Conservation (phyloP, 2,797 vertebrate species). For the Octomys mimax region DNA sequence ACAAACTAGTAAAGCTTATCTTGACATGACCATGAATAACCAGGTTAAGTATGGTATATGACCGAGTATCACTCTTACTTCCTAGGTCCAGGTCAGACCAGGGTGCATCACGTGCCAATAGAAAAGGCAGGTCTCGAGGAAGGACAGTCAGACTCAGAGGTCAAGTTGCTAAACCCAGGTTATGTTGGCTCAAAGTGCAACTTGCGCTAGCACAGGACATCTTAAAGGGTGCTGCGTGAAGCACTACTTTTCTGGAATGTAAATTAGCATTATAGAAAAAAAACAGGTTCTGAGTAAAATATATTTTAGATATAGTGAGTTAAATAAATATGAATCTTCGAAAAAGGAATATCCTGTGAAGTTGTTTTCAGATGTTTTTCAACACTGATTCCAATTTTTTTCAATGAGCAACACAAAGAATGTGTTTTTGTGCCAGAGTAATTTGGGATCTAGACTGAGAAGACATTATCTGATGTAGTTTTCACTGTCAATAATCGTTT, state of each 20-base stretch:
- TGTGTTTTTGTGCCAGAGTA: neutral
- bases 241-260: neutral
- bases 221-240: neutral
- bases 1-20: neutral
- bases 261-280: slow-evolving; percentile 25
- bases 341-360: neutral
- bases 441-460: slow-evolving; percentile 30
- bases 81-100: neutral
- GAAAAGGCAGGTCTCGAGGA: neutral
- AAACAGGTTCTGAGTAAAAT: neutral
- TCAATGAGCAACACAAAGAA: neutral
- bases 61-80: neutral
- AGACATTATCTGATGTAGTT: neutral
- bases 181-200: neutral
- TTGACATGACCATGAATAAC: neutral
- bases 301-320: neutral
- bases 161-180: neutral
- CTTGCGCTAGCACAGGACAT: neutral
- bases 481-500: neutral
- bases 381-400: neutral
- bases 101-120: neutral
- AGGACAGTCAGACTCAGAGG: neutral
- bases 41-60: neutral
- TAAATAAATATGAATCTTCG: neutral
- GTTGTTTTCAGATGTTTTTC: slow-evolving; percentile 35